Evolutionary conservation across 2,113 vertebrate species (phyloP), one percentile per base, ranked within the genome.

Genomic region (Calyptommatus sinebrachiatus): DNA sequence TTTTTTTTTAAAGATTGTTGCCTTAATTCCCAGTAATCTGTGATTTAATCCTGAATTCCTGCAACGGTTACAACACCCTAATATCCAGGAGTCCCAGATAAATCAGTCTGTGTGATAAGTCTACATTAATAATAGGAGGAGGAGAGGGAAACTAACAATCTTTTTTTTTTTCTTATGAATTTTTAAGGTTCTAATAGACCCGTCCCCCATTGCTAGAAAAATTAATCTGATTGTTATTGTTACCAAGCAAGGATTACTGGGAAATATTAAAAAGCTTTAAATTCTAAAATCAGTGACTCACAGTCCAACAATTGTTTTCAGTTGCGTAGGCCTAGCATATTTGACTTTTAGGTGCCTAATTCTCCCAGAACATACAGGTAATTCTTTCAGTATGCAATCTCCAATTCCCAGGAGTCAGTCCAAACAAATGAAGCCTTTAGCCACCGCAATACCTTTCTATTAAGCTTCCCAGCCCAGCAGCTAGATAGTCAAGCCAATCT

Each of bases 361-460:
- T 70, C 70, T 83, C 74, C 7, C 67, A 20, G 60, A 50, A 46
- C 41, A 28, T 79, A 69, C 1, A 0, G 1, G 71, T 22, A 74
- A 50, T 31, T 84, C 75, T 75, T 65, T 72, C 61, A 10, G 3
- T 35, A 60, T 80, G 4, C 24, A 31, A 69, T 77, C 76, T 84
- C 61, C 88, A 85, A 80, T 65, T 26, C 41, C 31, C 66, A 0
- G 86, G 84, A 91, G 66, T 88, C 88, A 88, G 61, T 79, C 73
- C 57, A 75, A 81, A 77, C 31, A 86, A 79, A 76, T 76, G 66
- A 50, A 81, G 63, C 9, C 86, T 86, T 91, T 88, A 87, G 2
- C 46, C 76, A 73, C 83, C 76, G 71, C 80, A 73, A 26, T 75
- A 71, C 78, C 73, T 78, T 50, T 68, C 57, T 41, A 1, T 45